A percentile compares a stretch with the other conserved stretches of the same genome.
Evolutionary conservation across 2,888 invertebrate genomes (phyloP).

Genomic region (Boloria selene): DNA sequence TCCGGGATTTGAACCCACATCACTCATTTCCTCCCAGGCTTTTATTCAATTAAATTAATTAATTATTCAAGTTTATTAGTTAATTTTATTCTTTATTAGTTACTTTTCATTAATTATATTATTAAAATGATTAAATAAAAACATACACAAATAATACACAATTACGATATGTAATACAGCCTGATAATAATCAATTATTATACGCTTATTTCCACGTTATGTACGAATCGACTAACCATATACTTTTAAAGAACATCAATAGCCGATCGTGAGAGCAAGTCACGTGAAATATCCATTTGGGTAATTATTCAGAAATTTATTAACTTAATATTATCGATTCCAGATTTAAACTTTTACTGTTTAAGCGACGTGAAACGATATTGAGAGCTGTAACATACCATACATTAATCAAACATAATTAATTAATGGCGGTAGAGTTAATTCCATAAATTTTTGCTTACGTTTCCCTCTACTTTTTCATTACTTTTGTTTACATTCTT

Average conservation of each 20-base stretch:
- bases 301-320: constrained; percentile 43
- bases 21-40: too few species aligned
- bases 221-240: background rate
- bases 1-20: too few species aligned
- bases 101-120: too few species aligned
- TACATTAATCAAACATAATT: constrained; percentile 53
- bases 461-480: too few species aligned
- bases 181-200: constrained; percentile 19
- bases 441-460: background rate
- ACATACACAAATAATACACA: background rate
- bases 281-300: constrained; percentile 52
- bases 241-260: constrained; percentile 30
- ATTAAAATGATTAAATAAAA: background rate
- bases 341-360: constrained; percentile 45
- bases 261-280: constrained; percentile 42
- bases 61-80: too few species aligned
- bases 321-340: constrained; percentile 38
- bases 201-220: constrained; percentile 13
- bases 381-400: constrained; percentile 49
- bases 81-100: too few species aligned
- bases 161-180: background rate
- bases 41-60: too few species aligned
- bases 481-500: too few species aligned
- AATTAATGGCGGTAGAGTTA: constrained; percentile 39
- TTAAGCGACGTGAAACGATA: constrained; percentile 50